phyloP scores from a whole-genome alignment of 2,888 invertebrate genomes.

The Mimumesa dahlbomi region DNA sequence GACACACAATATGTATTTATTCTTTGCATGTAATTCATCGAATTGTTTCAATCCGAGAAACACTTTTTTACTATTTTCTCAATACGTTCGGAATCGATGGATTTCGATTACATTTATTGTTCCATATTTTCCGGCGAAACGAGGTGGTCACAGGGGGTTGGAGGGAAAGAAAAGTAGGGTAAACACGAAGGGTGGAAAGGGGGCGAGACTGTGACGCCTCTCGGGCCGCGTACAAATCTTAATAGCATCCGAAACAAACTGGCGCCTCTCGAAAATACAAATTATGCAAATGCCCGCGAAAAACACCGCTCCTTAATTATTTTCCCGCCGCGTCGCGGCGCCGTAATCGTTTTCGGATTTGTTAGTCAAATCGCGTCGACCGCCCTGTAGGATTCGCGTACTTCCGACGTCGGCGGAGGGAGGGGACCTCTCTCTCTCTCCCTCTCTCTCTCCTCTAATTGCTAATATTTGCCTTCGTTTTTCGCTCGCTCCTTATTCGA shows the following conservation, averaged over 20 bases:
- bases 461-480: constrained; percentile 51
- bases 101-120: too few species aligned
- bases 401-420: constrained; percentile 7
- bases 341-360: constrained; percentile 50
- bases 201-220: too few species aligned
- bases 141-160: too few species aligned
- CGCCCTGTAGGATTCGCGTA: constrained; percentile 45
- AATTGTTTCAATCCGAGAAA: too few species aligned
- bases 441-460: constrained; percentile 19
- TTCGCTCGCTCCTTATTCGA: constrained; percentile 8
- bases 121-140: too few species aligned
- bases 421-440: not conserved
- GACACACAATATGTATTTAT: too few species aligned
- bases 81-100: too few species aligned
- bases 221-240: not conserved
- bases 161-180: too few species aligned
- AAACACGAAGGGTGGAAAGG: too few species aligned
- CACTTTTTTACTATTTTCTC: too few species aligned
- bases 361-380: constrained; percentile 57
- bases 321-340: constrained; percentile 27
- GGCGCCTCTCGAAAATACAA: constrained; percentile 1
- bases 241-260: not conserved
- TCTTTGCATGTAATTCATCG: not conserved
- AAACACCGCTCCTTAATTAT: constrained; percentile 54
- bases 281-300: constrained; percentile 46